Percentiles rank a stretch among this genome's conserved stretches.
phyloP scores from a whole-genome alignment of 2,888 invertebrate species.

The Liodrosophila aerea region DNA sequence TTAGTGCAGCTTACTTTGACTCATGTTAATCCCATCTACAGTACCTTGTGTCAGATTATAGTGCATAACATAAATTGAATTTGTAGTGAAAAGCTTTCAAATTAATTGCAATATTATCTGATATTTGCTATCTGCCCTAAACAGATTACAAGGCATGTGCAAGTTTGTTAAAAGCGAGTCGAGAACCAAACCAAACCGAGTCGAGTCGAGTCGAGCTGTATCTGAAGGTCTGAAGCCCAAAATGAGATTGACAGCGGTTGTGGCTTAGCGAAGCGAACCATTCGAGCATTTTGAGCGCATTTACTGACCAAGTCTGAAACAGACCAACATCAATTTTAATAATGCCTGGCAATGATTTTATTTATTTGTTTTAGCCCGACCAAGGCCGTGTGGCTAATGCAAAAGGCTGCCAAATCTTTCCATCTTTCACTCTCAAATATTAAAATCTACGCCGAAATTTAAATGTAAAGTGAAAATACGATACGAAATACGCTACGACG shows the following conservation, averaged over 20 bases:
- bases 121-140: slow-evolving; percentile 47
- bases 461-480: slow-evolving; percentile 21
- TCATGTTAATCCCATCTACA: neutral
- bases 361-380: slow-evolving; percentile 41
- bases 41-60: too few relatives aligned
- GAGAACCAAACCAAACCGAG: slow-evolving; percentile 22
- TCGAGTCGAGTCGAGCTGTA: neutral
- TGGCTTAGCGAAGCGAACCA: slow-evolving; percentile 48
- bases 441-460: slow-evolving; percentile 43
- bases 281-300: slow-evolving; percentile 11
- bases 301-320: slow-evolving; percentile 27
- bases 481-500: slow-evolving; percentile 1
- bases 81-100: slow-evolving; percentile 72
- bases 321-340: slow-evolving; percentile 66
- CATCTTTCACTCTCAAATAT: slow-evolving; percentile 40
- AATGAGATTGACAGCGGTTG: slow-evolving; percentile 65
- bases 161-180: slow-evolving; percentile 28
- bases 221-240: slow-evolving; percentile 12
- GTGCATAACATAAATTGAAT: slow-evolving; percentile 11
- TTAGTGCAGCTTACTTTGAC: too few relatives aligned
- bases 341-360: slow-evolving; percentile 54
- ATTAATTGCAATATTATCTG: slow-evolving; percentile 73
- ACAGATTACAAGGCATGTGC: slow-evolving; percentile 49
- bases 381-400: slow-evolving; percentile 22
- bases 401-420: slow-evolving; percentile 30